These are phyloP conservation scores for Pygoscelis adeliae DNA, from an alignment of 2,113 vertebrate species.

Conservation along the genomic window DNA sequence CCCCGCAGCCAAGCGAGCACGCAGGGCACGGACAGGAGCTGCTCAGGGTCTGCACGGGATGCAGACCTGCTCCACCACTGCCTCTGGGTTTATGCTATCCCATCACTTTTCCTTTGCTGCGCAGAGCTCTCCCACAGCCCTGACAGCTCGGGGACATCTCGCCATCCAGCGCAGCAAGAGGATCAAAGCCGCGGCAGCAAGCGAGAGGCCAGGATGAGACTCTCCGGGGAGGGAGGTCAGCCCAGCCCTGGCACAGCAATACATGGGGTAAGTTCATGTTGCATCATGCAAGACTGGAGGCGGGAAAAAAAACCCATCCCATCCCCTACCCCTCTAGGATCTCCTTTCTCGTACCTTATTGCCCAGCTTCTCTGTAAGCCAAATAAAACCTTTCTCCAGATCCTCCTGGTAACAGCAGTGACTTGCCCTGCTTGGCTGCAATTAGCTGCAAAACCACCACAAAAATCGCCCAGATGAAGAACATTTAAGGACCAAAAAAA, in stretches of 20 bases:
- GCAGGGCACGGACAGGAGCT: background rate
- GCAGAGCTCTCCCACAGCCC: background rate
- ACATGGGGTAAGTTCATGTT: rapidly evolving
- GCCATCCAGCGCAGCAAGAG: background rate
- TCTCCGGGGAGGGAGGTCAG: background rate
- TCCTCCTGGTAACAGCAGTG: background rate
- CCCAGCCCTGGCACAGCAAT: background rate
- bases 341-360: background rate
- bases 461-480: background rate
- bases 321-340: background rate
- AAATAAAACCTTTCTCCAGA: background rate
- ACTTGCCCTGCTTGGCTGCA: background rate
- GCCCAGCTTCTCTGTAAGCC: background rate
- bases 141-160: background rate
- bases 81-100: background rate
- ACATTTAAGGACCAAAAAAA: background rate
- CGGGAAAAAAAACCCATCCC: rapidly evolving
- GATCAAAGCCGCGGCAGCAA: background rate
- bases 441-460: slow-evolving; percentile 32
- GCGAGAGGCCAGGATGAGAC: background rate
- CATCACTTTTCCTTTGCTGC: background rate
- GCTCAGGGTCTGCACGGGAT: background rate
- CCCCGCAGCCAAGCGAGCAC: background rate
- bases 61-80: background rate
- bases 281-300: background rate